Evolutionary conservation across 2,113 vertebrate species (phyloP), one percentile per base, ranked within the genome.

Genomic region (Falco punctatus): DNA sequence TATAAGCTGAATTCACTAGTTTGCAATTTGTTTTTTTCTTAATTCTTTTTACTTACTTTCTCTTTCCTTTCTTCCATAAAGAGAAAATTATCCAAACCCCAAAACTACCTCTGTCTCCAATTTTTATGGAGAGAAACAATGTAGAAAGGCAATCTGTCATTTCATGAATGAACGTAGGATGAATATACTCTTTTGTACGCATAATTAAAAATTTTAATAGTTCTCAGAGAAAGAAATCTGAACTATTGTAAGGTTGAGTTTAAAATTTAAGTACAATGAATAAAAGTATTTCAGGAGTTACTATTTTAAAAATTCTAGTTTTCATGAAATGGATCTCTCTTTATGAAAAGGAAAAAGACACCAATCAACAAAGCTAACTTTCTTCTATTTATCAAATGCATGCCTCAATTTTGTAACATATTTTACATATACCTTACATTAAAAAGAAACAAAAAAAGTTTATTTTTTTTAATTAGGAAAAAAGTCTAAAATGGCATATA

Each of bases 61-160:
- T 82, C 19, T 74, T 91, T 81, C 3, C 13, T 80, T 88, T 73
- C 51, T 86, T 54, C 19, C 22, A 42, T 48, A 58, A 77, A 77
- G 81, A 74, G 4, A 67, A 84, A 94, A 81, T 15, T 28, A 73
- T 49, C 11, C 35, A 46, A 83, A 61, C 4, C 10, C 6, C 15
- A 15, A 64, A 80, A 75, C 15, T 30, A 30, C 16, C 16, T 64
- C 57, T 30, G 15, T 33, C 24, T 10, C 86, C 8, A 62, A 10
- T 42, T 92, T 91, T 86, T 38, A 73, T 9, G 5, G 24, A 69
- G 24, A 86, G 16, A 93, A 93, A 82, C 24, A 62, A 88, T n/a
- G 26, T 51, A 73, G 26, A 88, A 85, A 90, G 23, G 6, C 0
- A 6, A 48, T 40, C 10, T 72, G 22, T 46, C 15, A 71, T 46